A percentile compares a stretch with the other conserved stretches of the same genome.
These are phyloP conservation scores for Nasua narica DNA, from an alignment of 2,797 vertebrate genomes.

Conservation along the genomic window DNA sequence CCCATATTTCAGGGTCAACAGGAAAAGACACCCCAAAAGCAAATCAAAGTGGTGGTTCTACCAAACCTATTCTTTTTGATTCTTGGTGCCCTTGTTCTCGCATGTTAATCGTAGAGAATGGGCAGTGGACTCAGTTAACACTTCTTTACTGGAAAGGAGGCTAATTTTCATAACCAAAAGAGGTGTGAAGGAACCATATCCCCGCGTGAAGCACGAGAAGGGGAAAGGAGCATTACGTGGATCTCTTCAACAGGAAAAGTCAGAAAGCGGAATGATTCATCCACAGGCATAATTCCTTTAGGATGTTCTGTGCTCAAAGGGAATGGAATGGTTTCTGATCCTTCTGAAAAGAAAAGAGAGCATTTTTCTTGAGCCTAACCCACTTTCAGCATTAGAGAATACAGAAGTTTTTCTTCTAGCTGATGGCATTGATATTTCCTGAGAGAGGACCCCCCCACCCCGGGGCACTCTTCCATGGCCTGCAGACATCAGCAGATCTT, in stretches of 20 bases:
- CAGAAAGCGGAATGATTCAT: constrained; percentile 12
- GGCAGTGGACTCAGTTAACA: not conserved
- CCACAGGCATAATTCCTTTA: not conserved
- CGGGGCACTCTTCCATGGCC: not conserved
- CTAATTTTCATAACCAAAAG: constrained; percentile 42
- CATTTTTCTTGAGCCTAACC: not conserved
- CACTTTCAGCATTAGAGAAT: not conserved
- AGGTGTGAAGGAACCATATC: not conserved
- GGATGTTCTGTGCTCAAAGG: constrained; percentile 33
- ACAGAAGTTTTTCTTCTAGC: not conserved
- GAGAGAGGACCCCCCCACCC: not conserved
- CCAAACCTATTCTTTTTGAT: not conserved
- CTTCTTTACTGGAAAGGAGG: constrained; percentile 33
- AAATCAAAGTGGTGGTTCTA: constrained; percentile 26
- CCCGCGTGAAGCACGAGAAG: not conserved
- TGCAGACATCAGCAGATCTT: not conserved
- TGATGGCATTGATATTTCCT: not conserved
- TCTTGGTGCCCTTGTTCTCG: not conserved
- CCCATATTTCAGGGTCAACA: not conserved
- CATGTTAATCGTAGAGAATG: not conserved
- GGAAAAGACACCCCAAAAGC: not conserved
- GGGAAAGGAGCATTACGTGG: not conserved
- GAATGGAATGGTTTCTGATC: constrained; percentile 18
- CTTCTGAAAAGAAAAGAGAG: not conserved
- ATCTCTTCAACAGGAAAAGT: not conserved